Evolutionary conservation across 2,888 invertebrate species (phyloP).

Genomic region (Cryptops parisi): DNA sequence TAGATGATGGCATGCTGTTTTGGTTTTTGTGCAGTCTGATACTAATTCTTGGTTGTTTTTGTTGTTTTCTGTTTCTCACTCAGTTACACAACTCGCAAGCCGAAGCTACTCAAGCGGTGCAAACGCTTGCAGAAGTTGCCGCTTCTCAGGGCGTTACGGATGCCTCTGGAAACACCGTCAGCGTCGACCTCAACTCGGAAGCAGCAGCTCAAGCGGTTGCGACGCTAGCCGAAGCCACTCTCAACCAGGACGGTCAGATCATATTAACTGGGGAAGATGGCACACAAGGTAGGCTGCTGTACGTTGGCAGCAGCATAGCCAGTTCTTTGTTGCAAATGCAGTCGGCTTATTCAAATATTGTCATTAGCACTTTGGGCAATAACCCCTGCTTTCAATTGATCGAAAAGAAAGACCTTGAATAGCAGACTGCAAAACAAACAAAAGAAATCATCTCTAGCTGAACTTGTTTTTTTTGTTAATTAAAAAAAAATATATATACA

Average conservation of each 20-base stretch:
- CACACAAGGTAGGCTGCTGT: constrained; percentile 35
- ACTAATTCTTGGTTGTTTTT: background rate
- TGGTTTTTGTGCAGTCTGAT: background rate
- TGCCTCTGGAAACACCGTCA: constrained; percentile 37
- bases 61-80: constrained; percentile 2
- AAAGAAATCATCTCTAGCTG: too few species aligned
- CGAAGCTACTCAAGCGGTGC: constrained; percentile 30
- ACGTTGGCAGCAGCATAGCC: too few species aligned
- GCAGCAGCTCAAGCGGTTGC: constrained; percentile 26
- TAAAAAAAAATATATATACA: too few species aligned
- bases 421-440: too few species aligned
- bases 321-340: background rate
- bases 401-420: too few species aligned
- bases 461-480: too few species aligned
- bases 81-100: constrained; percentile 18
- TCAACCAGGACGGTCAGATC: constrained; percentile 85
- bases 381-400: too few species aligned
- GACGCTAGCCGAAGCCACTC: constrained; percentile 76
- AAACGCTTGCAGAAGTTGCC: constrained; percentile 44
- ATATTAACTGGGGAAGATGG: constrained; percentile 91
- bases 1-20: too few species aligned
- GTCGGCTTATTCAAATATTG: too few species aligned
- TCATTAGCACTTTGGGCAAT: too few species aligned
- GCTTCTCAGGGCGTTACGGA: constrained; percentile 34
- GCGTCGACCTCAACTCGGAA: constrained; percentile 59